Base-by-base conservation (phyloP, 2,797 vertebrate genomes). In the Hemibagrus guttatus region DNA sequence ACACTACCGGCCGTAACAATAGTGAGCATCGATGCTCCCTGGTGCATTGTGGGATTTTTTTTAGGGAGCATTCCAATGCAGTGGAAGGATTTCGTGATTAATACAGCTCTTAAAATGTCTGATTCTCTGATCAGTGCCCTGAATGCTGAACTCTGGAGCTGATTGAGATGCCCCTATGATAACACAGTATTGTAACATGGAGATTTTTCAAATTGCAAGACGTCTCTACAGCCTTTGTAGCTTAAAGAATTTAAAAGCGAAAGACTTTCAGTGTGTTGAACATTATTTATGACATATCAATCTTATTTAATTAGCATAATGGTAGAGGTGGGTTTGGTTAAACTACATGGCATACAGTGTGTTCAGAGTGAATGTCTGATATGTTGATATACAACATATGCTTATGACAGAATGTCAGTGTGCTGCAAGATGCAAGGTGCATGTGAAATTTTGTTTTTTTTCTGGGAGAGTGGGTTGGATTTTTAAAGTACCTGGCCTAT, bases 211-310 rank as follows among this genome's bases (percentile, higher is more conserved):
- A 80, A 39, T 23, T 8, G 19, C 19, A 26, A 8, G 21, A 78
- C 21, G 52, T 42, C 35, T 31, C 52, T 58, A 31, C n/a, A 35
- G 42, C 23, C 58, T 11, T 35, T 61, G 42, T 64, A 52, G 1
- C 17, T 13, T 61, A 42, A 58, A 54, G 14, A 54, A 80, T 80
- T 61, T 80, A 80, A 31, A 80, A 58, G 35, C 35, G 17, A n/a
- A 79, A 79, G 35, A 16, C 6, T 26, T 80, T 21, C 19, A 26
- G 13, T 61, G 78, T 80, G 56, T 56, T 76, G 74, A 42, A 61
- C 13, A 80, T n/a, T 61, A 61, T 80, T 42, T 80, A 80, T 80
- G 56, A 14, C 17, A 39, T 79, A 39, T 80, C 56, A 80, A 7
- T 76, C 49, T 76, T 56, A 76, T 31, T 19, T 26, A 56, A 19